Evolutionary conservation across 2,888 invertebrate genomes (phyloP), one percentile per base, ranked within the genome.

Genomic region (Eutolmus rufibarbis): DNA sequence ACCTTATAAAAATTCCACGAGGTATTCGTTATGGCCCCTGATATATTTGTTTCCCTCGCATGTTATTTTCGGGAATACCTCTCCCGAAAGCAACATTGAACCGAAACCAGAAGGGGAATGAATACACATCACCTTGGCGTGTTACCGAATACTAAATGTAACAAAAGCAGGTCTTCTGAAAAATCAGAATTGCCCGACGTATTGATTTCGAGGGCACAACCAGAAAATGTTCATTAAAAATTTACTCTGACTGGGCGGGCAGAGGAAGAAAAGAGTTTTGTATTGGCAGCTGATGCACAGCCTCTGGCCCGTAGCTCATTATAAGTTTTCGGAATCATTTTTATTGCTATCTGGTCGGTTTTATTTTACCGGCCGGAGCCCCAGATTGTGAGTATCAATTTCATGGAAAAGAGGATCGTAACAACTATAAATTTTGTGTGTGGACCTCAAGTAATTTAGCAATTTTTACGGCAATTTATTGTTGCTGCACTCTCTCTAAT

Each of bases 1-100:
- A 82, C 57, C 82, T 82, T 57, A 82, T 82, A 82, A 82, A 82
- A 82, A 82, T 82, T 82, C 82, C 82, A 82, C 37, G 37, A 82
- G 82, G 57, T 57, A 31, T 82, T 57, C 82, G 57, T 57, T 82
- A 57, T 82, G 51, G 16, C 4, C 28, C 82, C 34, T 57, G 57
- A 34, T 82, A 57, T 57, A 82, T 82, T 66, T 82, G 82, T 82
- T 82, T 82, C 37, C 82, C 56, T 57, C 57, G 40, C 34, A 82
- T 82, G 82, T 57, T 66, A 82, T 82, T 82, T 57, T 76, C n/a
- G 40, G 57, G 19, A 56, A 79, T 79, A 51, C 23, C 19, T 82
- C 23, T 31, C 82, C 82, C 31, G 82, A 37, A 40, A 82, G 82
- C 1, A 66, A 51, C 82, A 57, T 82, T n/a, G 57, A 82, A 40